Base-by-base conservation (phyloP, 2,888 invertebrate genomes). In the Lepas anatifera region DNA sequence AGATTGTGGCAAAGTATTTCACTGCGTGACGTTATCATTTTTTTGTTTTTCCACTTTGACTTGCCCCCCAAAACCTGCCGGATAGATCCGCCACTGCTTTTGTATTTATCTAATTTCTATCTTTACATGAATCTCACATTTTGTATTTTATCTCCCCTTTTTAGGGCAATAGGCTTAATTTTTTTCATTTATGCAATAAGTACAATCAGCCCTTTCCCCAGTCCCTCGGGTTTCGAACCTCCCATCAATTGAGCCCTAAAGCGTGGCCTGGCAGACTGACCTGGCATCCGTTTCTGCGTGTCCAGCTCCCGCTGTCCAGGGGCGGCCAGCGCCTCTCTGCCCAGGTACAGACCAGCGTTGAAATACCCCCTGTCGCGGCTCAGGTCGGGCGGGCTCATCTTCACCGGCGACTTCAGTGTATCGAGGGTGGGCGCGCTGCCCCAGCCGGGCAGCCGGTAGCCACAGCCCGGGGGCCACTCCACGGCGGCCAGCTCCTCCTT, bases 391-490 rank as follows among this genome's bases (percentile, higher is more conserved):
- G 58, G 4, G 32, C 32, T 16, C 58, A 58, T 32, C 58, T 58
- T 58, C 18, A 32, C 58, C 3, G 18, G 3, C 16, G 25, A 1
- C 58, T 58, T 58, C 18, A 58, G 29, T 18, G 58, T 16, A 6
- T 58, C 58, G 58, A 58, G 32, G 29, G 58, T 2, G 3, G 58
- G 25, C 25, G 29, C 32, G 32, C 18, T 32, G 32, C 58, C 58
- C 58, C 58, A 58, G 58, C 58, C 22, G 58, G 58, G 22, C 58
- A 58, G 58, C 32, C 58, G 29, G 58, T 58, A 58, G 58, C 58
- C 58, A 13, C 58, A 58, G 58, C 58, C 58, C 7, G 58, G 18
- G 6, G 58, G 32, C 58, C 58, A 58, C 32, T 58, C 58, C 18
- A 58, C 32, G 32, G 32, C 58, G 58, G 32, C 18, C 58, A 58